These are phyloP conservation scores for Steromphala cineraria DNA, from an alignment of 2,888 invertebrate species.

Conservation along the genomic window DNA sequence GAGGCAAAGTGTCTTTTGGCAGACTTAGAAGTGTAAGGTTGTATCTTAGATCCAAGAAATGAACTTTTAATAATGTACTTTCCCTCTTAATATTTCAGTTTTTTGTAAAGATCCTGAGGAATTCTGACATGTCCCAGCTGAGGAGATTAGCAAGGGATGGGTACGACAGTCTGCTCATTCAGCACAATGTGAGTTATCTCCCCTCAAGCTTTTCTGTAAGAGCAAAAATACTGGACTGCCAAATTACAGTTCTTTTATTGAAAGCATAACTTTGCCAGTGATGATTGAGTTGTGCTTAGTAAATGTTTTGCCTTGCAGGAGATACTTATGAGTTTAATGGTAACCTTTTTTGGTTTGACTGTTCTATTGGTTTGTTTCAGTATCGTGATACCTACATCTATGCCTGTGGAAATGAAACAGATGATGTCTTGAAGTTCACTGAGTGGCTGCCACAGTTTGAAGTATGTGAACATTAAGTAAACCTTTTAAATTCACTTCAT, in stretches of 20 bases:
- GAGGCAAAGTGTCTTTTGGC: no score
- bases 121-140: conserved; percentile 49
- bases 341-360: not conserved
- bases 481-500: no score
- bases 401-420: conserved; percentile 67
- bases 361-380: conserved; percentile 41
- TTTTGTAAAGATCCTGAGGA: conserved; percentile 56
- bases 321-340: no score
- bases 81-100: conserved; percentile 45
- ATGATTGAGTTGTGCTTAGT: no score
- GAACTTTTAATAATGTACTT: not conserved
- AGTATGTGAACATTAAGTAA: conserved; percentile 39
- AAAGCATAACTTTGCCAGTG: no score
- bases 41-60: not conserved
- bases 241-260: no score
- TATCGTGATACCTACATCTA: conserved; percentile 67
- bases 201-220: no score
- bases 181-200: conserved; percentile 59
- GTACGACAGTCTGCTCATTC: conserved; percentile 64
- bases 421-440: conserved; percentile 57
- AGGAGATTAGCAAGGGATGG: conserved; percentile 56
- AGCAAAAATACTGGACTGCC: no score
- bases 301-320: no score
- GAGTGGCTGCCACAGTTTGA: conserved; percentile 57
- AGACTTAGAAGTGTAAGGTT: not conserved